These are phyloP conservation scores for Sitta carolinensis DNA, from an alignment of 2,797 vertebrate genomes.

Conservation along the genomic window DNA sequence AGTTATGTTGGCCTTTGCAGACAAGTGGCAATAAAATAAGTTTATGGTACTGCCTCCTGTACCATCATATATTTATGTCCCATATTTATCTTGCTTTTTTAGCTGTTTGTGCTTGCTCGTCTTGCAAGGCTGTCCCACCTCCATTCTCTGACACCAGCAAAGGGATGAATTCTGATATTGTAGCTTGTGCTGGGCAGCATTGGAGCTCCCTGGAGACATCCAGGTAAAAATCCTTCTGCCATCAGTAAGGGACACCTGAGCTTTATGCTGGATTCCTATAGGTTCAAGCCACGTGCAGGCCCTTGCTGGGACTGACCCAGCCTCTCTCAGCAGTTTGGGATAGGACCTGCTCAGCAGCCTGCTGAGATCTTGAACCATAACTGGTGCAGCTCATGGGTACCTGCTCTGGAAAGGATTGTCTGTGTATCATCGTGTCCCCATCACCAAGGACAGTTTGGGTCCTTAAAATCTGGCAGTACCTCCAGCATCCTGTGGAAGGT, in stretches of 20 bases:
- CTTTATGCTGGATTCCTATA: background rate
- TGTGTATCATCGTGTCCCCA: accelerated
- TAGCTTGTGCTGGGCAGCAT: background rate
- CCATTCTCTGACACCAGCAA: background rate
- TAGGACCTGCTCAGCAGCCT: background rate
- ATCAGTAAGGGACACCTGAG: background rate
- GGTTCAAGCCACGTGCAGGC: background rate
- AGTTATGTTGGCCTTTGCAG: conserved; percentile 70
- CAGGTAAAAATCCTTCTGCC: background rate
- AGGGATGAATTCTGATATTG: background rate
- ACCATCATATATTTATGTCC: conserved; percentile 61
- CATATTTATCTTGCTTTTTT: conserved; percentile 67
- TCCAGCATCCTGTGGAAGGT: background rate
- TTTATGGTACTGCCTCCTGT: conserved; percentile 52
- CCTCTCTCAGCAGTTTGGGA: background rate
- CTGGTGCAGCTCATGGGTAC: background rate
- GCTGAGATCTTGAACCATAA: background rate
- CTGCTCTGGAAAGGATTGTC: background rate
- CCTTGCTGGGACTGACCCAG: background rate
- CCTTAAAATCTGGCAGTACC: background rate
- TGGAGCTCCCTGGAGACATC: background rate
- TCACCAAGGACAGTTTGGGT: background rate
- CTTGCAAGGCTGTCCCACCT: background rate
- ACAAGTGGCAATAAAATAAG: conserved; percentile 68
- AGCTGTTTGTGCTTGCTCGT: conserved; percentile 8